Evolutionary conservation across 2,888 invertebrate genomes (phyloP).

Genomic region (Automeris io): DNA sequence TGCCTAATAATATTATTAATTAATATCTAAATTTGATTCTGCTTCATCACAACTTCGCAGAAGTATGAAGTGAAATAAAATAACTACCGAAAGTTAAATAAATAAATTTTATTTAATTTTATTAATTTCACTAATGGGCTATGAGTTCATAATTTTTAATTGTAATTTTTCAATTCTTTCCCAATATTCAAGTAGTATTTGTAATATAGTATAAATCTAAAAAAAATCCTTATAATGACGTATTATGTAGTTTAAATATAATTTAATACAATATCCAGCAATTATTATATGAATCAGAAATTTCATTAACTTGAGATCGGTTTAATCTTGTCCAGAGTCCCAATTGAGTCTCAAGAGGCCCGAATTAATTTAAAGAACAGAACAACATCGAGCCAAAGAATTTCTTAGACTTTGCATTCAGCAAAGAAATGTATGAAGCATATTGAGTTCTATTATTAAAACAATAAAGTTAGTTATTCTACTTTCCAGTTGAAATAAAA

Average conservation of each 20-base stretch:
- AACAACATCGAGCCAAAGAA: slow-evolving; percentile 33
- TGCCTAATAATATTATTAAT: too few species aligned
- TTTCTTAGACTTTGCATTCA: slow-evolving; percentile 9
- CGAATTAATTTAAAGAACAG: slow-evolving; percentile 71
- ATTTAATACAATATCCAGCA: slow-evolving; percentile 9
- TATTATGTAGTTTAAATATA: background rate
- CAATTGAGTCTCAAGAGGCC: slow-evolving; percentile 59
- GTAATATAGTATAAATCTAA: too few species aligned
- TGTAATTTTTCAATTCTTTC: too few species aligned
- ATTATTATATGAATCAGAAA: slow-evolving; percentile 10
- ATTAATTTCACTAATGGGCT: too few species aligned
- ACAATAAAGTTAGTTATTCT: slow-evolving; percentile 15
- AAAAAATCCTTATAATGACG: too few species aligned
- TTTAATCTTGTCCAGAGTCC: slow-evolving; percentile 54
- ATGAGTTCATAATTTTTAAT: too few species aligned
- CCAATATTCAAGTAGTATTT: too few species aligned
- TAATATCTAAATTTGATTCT: too few species aligned
- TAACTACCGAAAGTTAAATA: too few species aligned
- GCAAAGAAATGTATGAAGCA: slow-evolving; percentile 12
- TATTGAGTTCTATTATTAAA: slow-evolving; percentile 21
- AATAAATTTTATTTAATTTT: too few species aligned
- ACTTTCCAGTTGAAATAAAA: slow-evolving; percentile 5
- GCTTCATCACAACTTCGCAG: too few species aligned
- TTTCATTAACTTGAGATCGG: slow-evolving; percentile 60
- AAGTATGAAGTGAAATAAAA: too few species aligned